Percentiles rank a stretch among this genome's conserved stretches.
phyloP scores from a whole-genome alignment of 2,113 vertebrate species.

The Seriola quinqueradiata region DNA sequence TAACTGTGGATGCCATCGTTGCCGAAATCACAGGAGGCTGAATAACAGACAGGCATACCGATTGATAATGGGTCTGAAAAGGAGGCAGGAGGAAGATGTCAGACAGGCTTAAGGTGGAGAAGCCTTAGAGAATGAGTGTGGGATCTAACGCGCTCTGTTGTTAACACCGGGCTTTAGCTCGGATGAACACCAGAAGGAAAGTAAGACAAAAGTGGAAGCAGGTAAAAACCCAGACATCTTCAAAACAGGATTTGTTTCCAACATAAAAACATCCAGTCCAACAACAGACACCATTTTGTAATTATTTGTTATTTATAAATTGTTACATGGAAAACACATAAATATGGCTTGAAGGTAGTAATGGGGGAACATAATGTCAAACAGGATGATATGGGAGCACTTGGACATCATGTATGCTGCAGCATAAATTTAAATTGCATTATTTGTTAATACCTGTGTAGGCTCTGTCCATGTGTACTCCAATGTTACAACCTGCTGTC shows the following conservation, averaged over 20 bases:
- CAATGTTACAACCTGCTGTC: not conserved
- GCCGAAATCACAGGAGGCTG: constrained; percentile 3
- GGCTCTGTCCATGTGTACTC: constrained; percentile 14
- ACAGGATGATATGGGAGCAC: constrained; percentile 33
- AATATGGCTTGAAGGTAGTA: constrained; percentile 32
- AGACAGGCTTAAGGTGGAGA: constrained; percentile 45
- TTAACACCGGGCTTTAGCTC: constrained; percentile 61
- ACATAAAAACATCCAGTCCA: not conserved
- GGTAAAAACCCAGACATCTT: constrained; percentile 29
- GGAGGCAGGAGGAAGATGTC: constrained; percentile 51
- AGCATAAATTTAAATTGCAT: constrained; percentile 6
- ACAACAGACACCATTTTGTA: constrained; percentile 1
- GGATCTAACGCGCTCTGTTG: constrained; percentile 57
- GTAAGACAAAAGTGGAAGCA: constrained; percentile 48
- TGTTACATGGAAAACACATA: constrained; percentile 31
- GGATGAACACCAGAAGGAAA: constrained; percentile 54
- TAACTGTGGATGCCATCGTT: constrained; percentile 7
- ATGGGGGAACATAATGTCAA: constrained; percentile 45
- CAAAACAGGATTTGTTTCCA: constrained; percentile 43
- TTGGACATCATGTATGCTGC: constrained; percentile 12
- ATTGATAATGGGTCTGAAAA: constrained; percentile 31
- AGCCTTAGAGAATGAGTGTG: constrained; percentile 60
- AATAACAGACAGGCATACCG: constrained; percentile 6
- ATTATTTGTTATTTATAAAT: constrained; percentile 19
- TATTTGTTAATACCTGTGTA: constrained; percentile 30